Base-by-base conservation (phyloP, 1,140 invertebrate genomes). In the Bursaphelenchus mucronatus region DNA sequence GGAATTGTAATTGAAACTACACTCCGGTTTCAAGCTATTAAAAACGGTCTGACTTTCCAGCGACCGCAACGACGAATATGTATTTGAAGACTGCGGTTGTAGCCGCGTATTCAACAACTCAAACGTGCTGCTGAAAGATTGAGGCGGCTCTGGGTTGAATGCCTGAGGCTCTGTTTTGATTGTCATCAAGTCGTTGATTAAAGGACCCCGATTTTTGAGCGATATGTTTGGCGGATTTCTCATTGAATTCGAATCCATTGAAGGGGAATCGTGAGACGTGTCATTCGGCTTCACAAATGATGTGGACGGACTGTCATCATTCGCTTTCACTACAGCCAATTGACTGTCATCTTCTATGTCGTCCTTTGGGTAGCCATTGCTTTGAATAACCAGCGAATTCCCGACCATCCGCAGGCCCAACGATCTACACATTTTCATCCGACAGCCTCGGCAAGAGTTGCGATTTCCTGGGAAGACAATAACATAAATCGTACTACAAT, bases 391-490 rank as follows among this genome's bases (percentile, higher is more conserved):
- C 10, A 59, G 40, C 6, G 13, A 15, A 39, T 13, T 15, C 0
- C 57, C 57, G 21, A 59, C 57, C 57, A 59, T 59, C 40, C 57
- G 15, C 2, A 59, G 45, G 7, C 57, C 57, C 19, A 59, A 43
- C 1, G 57, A 1, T 7, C 57, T 59, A 7, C 57, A 59, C 15
- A 39, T 11, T 17, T 50, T 45, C 57, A 59, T 59, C 13, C 57
- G 11, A 50, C 57, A 59, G 41, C n/a, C 19, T 2, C 57, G 57
- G 40, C 57, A 59, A n/a, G 57, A 44, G 4, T 13, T 59, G 41
- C 57, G 41, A 9, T 59, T 59, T 45, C 57, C 54, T 55, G 41
- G 1, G 4, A n/a, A 44, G 39, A 4, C 1, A 3, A 21, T 4
- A 4, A n/a, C 1, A 55, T n/a, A n/a, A 44, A 30, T 15, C n/a